A percentile compares a stretch with the other conserved stretches of the same genome.
These are phyloP conservation scores for Hypomecis atomaria DNA, from an alignment of 2,888 invertebrate species.

Conservation along the genomic window DNA sequence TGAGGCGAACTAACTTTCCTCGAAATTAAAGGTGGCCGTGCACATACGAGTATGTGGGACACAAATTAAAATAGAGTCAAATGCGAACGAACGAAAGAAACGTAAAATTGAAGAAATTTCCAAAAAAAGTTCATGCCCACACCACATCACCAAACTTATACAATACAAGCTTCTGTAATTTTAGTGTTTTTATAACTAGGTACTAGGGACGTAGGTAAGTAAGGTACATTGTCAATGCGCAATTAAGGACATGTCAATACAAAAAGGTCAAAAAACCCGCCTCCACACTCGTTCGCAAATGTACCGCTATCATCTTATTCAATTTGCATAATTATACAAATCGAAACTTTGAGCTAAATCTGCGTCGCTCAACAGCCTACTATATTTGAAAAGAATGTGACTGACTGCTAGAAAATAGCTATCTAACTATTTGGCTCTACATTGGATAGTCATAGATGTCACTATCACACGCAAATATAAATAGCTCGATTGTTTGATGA, in stretches of 20 bases:
- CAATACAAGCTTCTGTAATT: too few relatives aligned
- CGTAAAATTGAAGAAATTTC: too few relatives aligned
- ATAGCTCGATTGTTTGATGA: background rate
- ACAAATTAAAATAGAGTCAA: too few relatives aligned
- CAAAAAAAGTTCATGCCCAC: too few relatives aligned
- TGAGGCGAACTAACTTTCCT: too few relatives aligned
- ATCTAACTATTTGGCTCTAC: background rate
- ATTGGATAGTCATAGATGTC: constrained; percentile 1
- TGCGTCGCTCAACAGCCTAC: constrained; percentile 8
- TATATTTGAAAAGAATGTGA: background rate
- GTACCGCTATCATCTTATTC: constrained; percentile 68
- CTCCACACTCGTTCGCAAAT: constrained; percentile 40
- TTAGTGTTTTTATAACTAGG: too few relatives aligned
- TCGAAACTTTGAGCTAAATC: constrained; percentile 5
- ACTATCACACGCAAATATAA: constrained; percentile 1
- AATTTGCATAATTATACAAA: constrained; percentile 50
- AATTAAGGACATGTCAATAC: constrained; percentile 58
- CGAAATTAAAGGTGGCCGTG: too few relatives aligned
- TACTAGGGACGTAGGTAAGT: constrained; percentile 7
- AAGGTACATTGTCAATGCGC: constrained; percentile 8
- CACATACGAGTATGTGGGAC: too few relatives aligned
- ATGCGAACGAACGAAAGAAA: too few relatives aligned
- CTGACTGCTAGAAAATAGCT: background rate
- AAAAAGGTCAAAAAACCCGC: constrained; percentile 60
- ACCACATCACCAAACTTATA: too few relatives aligned